Evolutionary conservation across 2,113 vertebrate species (phyloP).

Genomic region (Sciurus niger): DNA sequence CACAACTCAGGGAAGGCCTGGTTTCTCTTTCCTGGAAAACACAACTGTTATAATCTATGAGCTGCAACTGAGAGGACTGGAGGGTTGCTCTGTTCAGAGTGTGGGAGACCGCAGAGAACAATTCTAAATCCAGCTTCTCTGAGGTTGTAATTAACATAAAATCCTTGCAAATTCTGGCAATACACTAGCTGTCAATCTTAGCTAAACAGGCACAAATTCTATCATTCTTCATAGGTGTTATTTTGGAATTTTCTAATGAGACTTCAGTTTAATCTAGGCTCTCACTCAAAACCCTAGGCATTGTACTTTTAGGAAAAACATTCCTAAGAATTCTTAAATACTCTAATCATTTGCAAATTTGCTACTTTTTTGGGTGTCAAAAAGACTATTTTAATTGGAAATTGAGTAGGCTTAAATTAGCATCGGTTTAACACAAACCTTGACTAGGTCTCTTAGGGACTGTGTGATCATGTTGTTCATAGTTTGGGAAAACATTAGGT

Average conservation of each 20-base stretch:
- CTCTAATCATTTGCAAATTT: neutral
- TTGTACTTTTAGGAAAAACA: neutral
- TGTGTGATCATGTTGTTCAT: neutral
- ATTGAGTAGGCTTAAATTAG: neutral
- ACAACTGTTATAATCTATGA: neutral
- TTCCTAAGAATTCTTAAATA: neutral
- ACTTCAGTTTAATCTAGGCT: neutral
- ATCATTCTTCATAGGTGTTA: neutral
- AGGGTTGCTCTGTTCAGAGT: neutral
- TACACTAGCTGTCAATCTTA: no score
- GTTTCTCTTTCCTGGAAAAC: rapidly evolving
- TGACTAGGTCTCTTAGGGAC: neutral
- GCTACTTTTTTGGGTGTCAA: neutral
- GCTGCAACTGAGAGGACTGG: rapidly evolving
- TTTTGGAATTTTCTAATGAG: neutral
- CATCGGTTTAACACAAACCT: neutral
- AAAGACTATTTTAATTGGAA: neutral
- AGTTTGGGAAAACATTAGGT: neutral
- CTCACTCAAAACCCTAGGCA: neutral
- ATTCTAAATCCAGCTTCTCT: neutral
- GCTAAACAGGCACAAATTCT: neutral
- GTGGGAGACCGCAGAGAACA: neutral
- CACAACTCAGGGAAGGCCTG: neutral
- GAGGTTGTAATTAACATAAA: neutral
- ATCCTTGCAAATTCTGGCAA: neutral